Percentiles rank a stretch among this genome's conserved stretches.
Conservation (phyloP, 1,140 invertebrate species). For the Tetraneura akinire region DNA sequence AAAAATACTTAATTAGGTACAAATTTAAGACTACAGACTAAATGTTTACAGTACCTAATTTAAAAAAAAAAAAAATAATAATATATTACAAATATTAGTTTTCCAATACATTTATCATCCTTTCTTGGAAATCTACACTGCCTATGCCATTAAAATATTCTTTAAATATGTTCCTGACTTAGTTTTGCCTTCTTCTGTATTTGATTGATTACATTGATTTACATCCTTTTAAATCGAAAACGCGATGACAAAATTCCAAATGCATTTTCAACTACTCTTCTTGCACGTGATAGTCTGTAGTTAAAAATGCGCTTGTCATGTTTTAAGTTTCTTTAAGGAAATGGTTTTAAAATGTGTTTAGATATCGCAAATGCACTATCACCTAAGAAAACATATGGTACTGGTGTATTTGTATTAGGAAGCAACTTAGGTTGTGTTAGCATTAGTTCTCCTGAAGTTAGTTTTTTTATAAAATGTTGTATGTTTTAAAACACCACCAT, state of each 20-base stretch:
- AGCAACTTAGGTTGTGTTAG: background rate
- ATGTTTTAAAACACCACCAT: conserved; percentile 57
- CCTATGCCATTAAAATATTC: too few relatives aligned
- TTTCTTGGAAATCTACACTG: too few relatives aligned
- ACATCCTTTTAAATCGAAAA: conserved; percentile 58
- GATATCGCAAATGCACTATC: background rate
- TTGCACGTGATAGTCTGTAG: conserved; percentile 55
- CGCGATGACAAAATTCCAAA: conserved; percentile 60
- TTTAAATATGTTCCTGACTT: too few relatives aligned
- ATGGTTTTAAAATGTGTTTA: background rate
- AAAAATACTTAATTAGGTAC: too few relatives aligned
- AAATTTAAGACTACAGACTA: too few relatives aligned
- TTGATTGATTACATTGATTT: background rate
- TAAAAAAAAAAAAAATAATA: too few relatives aligned
- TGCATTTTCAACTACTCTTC: conserved; percentile 59
- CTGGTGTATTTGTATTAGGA: background rate
- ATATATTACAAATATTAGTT: too few relatives aligned
- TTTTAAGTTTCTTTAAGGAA: background rate
- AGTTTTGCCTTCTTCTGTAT: too few relatives aligned
- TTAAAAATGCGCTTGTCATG: conserved; percentile 56
- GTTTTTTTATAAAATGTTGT: conserved; percentile 58
- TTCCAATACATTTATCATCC: too few relatives aligned
- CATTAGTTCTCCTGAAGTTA: conserved; percentile 48
- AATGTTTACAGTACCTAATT: too few relatives aligned
- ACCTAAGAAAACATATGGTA: background rate